Percentiles rank a stretch among this genome's conserved stretches.
These are phyloP conservation scores for Pempheris klunzingeri DNA, from an alignment of 2,797 vertebrate genomes.

Conservation along the genomic window DNA sequence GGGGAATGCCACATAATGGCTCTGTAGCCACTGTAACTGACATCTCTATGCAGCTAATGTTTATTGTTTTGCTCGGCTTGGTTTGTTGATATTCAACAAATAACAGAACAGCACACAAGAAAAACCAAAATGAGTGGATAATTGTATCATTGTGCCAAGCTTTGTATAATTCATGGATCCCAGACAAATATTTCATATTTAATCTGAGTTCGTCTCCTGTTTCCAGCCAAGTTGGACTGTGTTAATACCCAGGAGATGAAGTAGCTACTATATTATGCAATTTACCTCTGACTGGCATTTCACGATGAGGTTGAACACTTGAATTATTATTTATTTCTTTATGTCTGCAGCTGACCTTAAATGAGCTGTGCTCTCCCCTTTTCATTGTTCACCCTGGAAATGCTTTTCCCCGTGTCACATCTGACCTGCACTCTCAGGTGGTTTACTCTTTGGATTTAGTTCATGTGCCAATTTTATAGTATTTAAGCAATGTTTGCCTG, in stretches of 20 bases:
- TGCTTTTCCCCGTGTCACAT: constrained; percentile 12
- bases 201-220: constrained; percentile 55
- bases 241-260: constrained; percentile 58
- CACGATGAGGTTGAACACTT: constrained; percentile 22
- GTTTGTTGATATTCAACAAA: constrained; percentile 71
- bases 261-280: constrained; percentile 50
- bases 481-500: constrained; percentile 50
- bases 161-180: constrained; percentile 62
- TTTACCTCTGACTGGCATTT: constrained; percentile 50
- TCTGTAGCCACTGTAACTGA: constrained; percentile 76
- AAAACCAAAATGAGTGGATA: constrained; percentile 57
- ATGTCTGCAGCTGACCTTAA: constrained; percentile 39
- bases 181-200: constrained; percentile 69
- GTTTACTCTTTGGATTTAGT: constrained; percentile 40
- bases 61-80: constrained; percentile 71
- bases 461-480: constrained; percentile 42
- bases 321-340: constrained; percentile 47
- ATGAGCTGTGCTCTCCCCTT: constrained; percentile 23
- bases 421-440: background rate
- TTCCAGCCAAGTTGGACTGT: constrained; percentile 58
- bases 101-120: constrained; percentile 40
- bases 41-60: constrained; percentile 79
- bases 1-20: constrained; percentile 77
- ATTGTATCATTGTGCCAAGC: constrained; percentile 56
- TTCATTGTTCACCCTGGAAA: constrained; percentile 2